Base-by-base conservation (phyloP, 2,113 vertebrate genomes). In the Phalacrocorax aristotelis region DNA sequence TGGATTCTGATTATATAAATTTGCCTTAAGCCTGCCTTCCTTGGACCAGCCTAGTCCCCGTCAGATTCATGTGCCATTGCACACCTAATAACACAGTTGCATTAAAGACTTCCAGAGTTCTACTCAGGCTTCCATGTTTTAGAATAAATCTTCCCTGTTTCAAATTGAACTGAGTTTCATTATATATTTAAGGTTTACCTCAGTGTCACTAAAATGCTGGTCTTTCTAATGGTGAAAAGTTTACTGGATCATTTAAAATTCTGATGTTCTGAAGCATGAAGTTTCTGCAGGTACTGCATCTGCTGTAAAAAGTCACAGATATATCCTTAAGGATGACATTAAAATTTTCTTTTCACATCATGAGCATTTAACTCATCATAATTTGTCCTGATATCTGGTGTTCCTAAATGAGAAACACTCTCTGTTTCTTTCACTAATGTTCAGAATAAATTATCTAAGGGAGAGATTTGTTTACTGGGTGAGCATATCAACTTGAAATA, bases 1-100 rank as follows among this genome's bases (percentile, higher is more conserved):
- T 97, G 69, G 58, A 44, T 91, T 93, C 57, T 81, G 81, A 80
- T 93, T 27, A 76, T 90, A 83, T 16, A 87, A 90, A 89, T 89
- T 86, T 75, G 19, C 86, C 44, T 87, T 97, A 88, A 90, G 62
- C 46, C 21, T 55, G 36, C 15, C 55, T 15, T 83, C 23, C 25
- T 10, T 76, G 66, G 93, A 70, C 58, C 51, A 55, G 20, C 14
- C 34, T 18, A 20, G 22, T 46, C 17, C 19, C 51, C 0, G 0
- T 68, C 66, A 55, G 60, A 30, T 83, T 64, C 15, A 14, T 19
- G 26, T 82, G 68, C 36, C 20, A 8, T 34, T 38, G 21, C 38
- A 51, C n/a, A n/a, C 11, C 7, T 54, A 57, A 76, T 60, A 76
- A 21, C 44, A 71, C 13, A n/a, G 23, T 14, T 32, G 8, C 27